Conservation (phyloP, 2,797 vertebrate genomes). For the Gobio occitaniae region DNA sequence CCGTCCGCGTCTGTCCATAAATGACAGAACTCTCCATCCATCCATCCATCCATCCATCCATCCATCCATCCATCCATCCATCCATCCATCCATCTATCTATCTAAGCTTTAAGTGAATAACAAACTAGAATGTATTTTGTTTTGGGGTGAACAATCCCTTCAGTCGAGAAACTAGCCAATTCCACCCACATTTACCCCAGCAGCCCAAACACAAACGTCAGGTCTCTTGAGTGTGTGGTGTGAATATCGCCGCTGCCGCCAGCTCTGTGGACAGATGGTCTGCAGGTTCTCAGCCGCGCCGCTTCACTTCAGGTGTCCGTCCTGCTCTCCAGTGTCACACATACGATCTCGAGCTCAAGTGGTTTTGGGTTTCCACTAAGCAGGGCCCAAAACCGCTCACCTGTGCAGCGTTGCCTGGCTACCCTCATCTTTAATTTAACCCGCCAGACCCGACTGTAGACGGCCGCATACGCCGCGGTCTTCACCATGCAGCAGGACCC, state of each 20-base stretch:
- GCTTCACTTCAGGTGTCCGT: constrained; percentile 57
- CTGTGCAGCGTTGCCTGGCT: constrained; percentile 74
- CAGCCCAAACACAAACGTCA: background rate
- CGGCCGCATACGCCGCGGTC: constrained; percentile 52
- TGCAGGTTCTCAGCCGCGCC: constrained; percentile 4
- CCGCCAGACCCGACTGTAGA: constrained; percentile 37
- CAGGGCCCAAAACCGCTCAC: constrained; percentile 68
- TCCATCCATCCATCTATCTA: too few species aligned
- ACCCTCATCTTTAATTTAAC: constrained; percentile 82
- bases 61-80: too few species aligned
- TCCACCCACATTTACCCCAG: background rate
- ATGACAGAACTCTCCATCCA: too few species aligned
- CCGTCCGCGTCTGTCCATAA: too few species aligned
- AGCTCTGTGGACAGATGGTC: constrained; percentile 40
- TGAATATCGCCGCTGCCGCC: constrained; percentile 6
- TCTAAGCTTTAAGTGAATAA: background rate
- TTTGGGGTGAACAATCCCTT: background rate
- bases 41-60: too few species aligned
- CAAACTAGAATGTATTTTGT: background rate
- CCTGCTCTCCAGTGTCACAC: constrained; percentile 73
- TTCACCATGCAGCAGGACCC: constrained; percentile 73
- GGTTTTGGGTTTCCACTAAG: constrained; percentile 75
- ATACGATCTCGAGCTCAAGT: constrained; percentile 65
- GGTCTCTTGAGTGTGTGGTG: background rate
- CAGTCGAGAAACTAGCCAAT: background rate